Conservation (phyloP, 2,113 vertebrate genomes). For the Hemicordylus capensis region DNA sequence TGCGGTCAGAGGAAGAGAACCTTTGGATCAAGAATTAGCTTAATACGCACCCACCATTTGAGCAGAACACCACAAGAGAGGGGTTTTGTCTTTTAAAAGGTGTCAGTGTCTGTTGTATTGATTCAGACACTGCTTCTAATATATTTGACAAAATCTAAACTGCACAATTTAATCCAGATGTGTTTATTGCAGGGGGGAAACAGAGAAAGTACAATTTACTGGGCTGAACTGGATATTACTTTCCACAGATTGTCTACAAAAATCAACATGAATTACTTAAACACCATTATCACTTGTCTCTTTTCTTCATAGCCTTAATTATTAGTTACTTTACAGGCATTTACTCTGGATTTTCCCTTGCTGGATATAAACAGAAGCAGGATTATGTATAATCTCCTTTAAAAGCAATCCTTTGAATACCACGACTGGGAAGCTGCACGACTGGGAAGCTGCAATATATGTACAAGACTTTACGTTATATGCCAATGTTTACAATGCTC, state of each 20-base stretch:
- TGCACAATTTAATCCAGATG: background rate
- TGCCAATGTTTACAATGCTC: fast-evolving
- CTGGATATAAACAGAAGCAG: conserved; percentile 20
- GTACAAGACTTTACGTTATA: background rate
- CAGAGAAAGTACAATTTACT: background rate
- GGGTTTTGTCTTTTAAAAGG: background rate
- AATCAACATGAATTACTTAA: conserved; percentile 6
- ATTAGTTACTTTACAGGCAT: conserved; percentile 34
- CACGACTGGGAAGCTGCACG: background rate
- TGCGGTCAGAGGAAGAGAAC: no score
- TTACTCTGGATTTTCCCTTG: conserved; percentile 21
- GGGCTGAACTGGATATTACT: background rate
- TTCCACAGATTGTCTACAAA: background rate
- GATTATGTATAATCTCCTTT: conserved; percentile 31
- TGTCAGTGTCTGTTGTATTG: background rate
- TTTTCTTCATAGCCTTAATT: background rate
- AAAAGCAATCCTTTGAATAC: conserved; percentile 25
- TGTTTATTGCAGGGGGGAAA: background rate
- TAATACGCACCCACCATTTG: background rate
- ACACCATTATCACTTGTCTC: background rate
- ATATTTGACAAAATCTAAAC: background rate
- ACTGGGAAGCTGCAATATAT: background rate
- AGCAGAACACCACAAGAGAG: background rate
- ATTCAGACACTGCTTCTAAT: background rate
- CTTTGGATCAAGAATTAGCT: background rate